These are phyloP conservation scores for Staurois parvus DNA, from an alignment of 2,797 vertebrate species.

Conservation along the genomic window DNA sequence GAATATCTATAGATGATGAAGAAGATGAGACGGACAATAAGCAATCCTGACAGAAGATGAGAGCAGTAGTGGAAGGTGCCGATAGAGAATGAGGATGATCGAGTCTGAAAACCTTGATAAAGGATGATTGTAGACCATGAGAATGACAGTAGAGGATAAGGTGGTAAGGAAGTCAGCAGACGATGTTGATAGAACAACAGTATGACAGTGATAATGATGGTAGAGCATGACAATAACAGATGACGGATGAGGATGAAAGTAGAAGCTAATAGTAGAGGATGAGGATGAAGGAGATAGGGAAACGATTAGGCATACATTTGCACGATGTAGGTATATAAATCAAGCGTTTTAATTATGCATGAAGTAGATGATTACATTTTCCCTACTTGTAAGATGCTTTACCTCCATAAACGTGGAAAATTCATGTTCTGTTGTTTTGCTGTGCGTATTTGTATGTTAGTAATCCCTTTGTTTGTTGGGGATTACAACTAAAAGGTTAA, in stretches of 20 bases:
- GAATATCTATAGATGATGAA: too few species aligned
- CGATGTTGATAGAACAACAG: too few species aligned
- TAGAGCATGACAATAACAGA: too few species aligned
- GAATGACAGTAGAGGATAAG: too few species aligned
- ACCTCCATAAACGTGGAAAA: neutral
- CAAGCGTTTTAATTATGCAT: neutral
- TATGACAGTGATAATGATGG: too few species aligned
- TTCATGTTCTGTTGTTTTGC: neutral
- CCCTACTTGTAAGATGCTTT: neutral
- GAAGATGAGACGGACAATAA: too few species aligned
- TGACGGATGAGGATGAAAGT: neutral
- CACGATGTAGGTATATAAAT: neutral
- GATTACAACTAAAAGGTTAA: slow-evolving; percentile 59
- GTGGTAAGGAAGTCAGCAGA: too few species aligned
- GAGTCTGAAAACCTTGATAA: too few species aligned
- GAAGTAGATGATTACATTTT: neutral
- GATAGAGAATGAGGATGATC: too few species aligned
- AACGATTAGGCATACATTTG: neutral
- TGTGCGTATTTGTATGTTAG: neutral
- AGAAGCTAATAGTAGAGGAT: neutral
- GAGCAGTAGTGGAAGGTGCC: too few species aligned
- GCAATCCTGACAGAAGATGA: too few species aligned
- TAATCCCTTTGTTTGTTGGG: slow-evolving; percentile 53
- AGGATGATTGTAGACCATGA: too few species aligned
- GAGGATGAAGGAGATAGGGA: neutral